Percentiles rank a stretch among this genome's conserved stretches.
These are phyloP conservation scores for Lordiphosa fenestrarum DNA, from an alignment of 2,888 invertebrate genomes.

Conservation along the genomic window DNA sequence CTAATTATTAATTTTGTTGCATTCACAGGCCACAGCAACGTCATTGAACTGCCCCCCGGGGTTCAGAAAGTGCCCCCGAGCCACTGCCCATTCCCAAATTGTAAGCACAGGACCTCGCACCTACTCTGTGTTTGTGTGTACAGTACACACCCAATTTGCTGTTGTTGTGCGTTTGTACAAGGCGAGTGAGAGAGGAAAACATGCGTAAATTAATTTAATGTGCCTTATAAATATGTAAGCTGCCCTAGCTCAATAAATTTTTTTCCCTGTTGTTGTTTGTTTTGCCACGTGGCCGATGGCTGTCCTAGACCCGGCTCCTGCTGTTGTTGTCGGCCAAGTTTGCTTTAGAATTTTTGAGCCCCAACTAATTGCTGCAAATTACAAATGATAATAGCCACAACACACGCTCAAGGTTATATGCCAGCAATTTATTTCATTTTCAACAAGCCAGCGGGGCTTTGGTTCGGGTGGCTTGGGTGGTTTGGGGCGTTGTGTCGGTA, in stretches of 20 bases:
- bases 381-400: conserved; percentile 76
- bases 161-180: neutral
- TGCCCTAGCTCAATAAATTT: conserved; percentile 62
- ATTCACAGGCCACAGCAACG: conserved; percentile 22
- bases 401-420: conserved; percentile 73
- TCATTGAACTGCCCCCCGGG: conserved; percentile 26
- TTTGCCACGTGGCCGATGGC: conserved; percentile 52
- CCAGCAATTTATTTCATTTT: conserved; percentile 68
- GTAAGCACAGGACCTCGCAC: conserved; percentile 14
- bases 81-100: conserved; percentile 10
- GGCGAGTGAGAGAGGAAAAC: conserved; percentile 49
- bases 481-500: conserved; percentile 46
- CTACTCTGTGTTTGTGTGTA: neutral
- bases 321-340: conserved; percentile 56
- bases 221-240: conserved; percentile 73
- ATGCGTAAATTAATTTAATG: conserved; percentile 75
- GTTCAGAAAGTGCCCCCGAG: neutral
- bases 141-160: neutral
- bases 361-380: conserved; percentile 75
- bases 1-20: conserved; percentile 16
- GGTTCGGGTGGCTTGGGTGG: neutral
- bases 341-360: conserved; percentile 75
- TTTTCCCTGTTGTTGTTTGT: conserved; percentile 39
- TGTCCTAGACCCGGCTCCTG: conserved; percentile 29
- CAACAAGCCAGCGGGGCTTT: conserved; percentile 32